Evolutionary conservation across 2,888 invertebrate species (phyloP), one percentile per base, ranked within the genome.

Genomic region (Drosophila paranaensis): DNA sequence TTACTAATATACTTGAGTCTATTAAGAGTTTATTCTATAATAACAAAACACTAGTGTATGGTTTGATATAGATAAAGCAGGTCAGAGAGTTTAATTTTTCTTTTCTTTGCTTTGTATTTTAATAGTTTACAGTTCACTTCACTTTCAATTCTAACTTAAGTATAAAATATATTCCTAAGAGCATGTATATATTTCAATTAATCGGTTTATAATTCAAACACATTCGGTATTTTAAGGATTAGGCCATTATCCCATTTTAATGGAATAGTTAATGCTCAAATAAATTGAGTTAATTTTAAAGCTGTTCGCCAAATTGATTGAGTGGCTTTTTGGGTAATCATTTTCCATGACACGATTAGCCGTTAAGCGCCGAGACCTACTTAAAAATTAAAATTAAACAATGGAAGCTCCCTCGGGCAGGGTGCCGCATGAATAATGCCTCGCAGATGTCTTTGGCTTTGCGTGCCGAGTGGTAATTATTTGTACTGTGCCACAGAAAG

Each of bases 401-500:
- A 30, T 37, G 54, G 58, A 72, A 71, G 53, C 60, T 57, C 43
- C n/a, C 40, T 14, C 3, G 20, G 46, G 20, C 16, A 14, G 33
- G 39, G 9, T 20, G 1, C 16, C 71, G 67, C 67, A 80, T 65
- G 45, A 77, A 70, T 68, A 76, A 76, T 79, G 71, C 27, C 25
- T 35, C 51, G 1, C 61, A 55, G 60, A 61, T 71, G 63, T 64
- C 39, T 65, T 64, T 72, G 43, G 37, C 65, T 68, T 84, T 80
- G 90, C 90, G 90, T 88, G 90, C 55, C 43, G 48, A 56, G 48
- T 54, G 66, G 74, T 74, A 86, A 88, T 90, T 90, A 88, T 71
- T 79, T 77, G 13, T 58, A 62, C 16, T 37, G 37, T 51, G 33
- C 63, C 56, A 71, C 56, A 67, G 71, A 84, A 71, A 69, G 70